Evolutionary conservation across 2,113 vertebrate genomes (phyloP).

Genomic region (Smithornis capensis): DNA sequence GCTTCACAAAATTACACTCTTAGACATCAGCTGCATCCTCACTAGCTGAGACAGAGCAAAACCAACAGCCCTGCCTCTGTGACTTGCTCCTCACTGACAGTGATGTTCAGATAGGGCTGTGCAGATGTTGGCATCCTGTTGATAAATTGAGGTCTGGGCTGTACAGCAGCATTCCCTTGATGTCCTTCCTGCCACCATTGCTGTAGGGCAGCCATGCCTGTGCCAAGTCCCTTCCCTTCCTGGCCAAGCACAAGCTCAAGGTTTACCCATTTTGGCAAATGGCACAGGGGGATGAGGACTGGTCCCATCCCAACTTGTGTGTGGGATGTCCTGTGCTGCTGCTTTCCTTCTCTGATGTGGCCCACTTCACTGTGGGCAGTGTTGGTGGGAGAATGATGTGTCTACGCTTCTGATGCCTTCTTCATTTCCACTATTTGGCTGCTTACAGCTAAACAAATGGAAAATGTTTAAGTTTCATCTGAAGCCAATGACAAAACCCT

Average conservation of each 20-base stretch:
- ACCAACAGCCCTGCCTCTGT: not conserved
- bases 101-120: not conserved
- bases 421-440: not conserved
- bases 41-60: accelerated
- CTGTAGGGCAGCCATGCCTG: not conserved
- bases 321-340: not conserved
- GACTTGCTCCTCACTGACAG: not conserved
- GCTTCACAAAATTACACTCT: not conserved
- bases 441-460: not conserved
- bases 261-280: not conserved
- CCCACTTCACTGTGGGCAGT: not conserved
- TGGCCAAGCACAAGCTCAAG: not conserved
- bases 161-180: not conserved
- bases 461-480: not conserved
- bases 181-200: not conserved
- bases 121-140: not conserved
- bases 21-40: not conserved
- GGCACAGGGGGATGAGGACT: accelerated
- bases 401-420: not conserved
- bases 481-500: not conserved
- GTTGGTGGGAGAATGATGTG: accelerated
- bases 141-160: not conserved
- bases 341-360: not conserved
- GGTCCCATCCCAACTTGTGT: not conserved
- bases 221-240: not conserved